Percentiles rank a stretch among this genome's conserved stretches.
Evolutionary conservation across 2,113 vertebrate genomes (phyloP).

Genomic region (Psittacula cyanocephala): DNA sequence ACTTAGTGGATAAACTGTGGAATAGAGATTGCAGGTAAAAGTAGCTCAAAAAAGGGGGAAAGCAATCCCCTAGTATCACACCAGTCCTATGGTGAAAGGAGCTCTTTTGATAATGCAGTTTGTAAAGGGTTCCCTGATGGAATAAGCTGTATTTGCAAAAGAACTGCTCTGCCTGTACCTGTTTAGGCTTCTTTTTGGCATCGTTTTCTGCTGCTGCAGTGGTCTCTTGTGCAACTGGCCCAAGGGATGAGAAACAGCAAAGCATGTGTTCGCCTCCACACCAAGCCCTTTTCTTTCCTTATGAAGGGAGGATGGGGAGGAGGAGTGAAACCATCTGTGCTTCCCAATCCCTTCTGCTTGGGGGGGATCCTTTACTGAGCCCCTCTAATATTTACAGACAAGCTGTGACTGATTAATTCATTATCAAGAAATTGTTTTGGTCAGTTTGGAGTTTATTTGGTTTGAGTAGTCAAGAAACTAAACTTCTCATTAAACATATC

Average conservation of each 20-base stretch:
- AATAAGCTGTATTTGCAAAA: neutral
- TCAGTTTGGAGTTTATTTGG: neutral
- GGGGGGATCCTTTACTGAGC: neutral
- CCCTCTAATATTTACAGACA: neutral
- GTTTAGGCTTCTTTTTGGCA: neutral
- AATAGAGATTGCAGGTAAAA: neutral
- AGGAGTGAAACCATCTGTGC: neutral
- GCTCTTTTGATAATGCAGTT: neutral
- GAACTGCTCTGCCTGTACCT: neutral
- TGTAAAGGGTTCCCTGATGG: neutral
- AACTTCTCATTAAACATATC: neutral
- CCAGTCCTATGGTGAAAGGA: neutral
- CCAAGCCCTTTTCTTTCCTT: neutral
- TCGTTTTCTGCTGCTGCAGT: rapidly evolving
- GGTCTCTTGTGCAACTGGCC: neutral
- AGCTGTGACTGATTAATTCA: neutral
- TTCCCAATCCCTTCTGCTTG: neutral
- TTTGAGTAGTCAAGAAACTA: neutral
- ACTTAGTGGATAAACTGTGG: neutral
- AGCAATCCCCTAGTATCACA: neutral
- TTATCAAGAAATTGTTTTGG: neutral
- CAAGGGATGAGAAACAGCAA: neutral
- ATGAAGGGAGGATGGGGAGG: neutral
- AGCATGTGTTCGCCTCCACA: neutral
- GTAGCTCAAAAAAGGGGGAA: neutral